Conservation (phyloP, 2,113 vertebrate species). For the Archilochus colubris region DNA sequence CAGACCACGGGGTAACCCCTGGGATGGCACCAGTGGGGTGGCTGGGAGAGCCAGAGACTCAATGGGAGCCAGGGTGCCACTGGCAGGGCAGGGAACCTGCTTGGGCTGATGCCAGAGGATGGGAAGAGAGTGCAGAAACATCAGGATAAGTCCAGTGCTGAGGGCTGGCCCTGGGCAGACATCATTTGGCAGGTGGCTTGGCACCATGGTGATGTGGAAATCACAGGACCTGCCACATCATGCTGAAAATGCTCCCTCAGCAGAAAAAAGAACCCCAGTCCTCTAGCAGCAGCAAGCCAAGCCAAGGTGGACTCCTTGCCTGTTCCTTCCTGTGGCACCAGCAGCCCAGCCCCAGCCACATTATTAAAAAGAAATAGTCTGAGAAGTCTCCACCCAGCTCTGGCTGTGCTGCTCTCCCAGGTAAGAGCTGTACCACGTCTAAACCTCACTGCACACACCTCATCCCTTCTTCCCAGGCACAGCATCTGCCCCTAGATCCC, state of each 20-base stretch:
- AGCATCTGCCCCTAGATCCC: neutral
- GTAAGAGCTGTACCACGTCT: neutral
- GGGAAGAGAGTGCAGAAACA: neutral
- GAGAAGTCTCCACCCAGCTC: neutral
- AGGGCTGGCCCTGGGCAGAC: neutral
- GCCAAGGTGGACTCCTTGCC: neutral
- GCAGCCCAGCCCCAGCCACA: neutral
- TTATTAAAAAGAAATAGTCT: neutral
- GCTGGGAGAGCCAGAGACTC: rapidly evolving
- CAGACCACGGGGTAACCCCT: rapidly evolving
- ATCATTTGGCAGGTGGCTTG: neutral
- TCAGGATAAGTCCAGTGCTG: too few relatives aligned
- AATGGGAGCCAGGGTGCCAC: neutral
- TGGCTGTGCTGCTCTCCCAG: neutral
- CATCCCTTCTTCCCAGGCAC: neutral
- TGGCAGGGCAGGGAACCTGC: rapidly evolving
- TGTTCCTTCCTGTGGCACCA: neutral
- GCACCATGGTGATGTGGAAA: neutral
- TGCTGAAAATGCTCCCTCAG: neutral
- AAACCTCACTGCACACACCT: neutral
- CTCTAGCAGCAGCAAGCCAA: neutral
- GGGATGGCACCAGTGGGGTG: rapidly evolving
- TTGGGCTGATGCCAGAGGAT: neutral
- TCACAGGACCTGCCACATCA: neutral
- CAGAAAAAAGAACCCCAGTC: neutral